These are phyloP conservation scores for Coenonympha glycerion DNA, from an alignment of 2,888 invertebrate genomes.

Conservation along the genomic window DNA sequence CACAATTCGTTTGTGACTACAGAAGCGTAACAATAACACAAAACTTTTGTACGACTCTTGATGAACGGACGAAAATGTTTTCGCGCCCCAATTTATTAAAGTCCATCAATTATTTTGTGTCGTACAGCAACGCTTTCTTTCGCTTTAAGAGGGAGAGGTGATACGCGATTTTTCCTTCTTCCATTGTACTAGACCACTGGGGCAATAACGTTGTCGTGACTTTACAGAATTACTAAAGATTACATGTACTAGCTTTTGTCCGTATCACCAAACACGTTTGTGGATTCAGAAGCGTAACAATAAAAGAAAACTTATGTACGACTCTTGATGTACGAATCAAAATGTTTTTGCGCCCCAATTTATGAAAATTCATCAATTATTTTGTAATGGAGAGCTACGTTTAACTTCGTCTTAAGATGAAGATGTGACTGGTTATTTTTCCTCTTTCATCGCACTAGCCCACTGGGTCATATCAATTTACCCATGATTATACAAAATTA, in stretches of 20 bases:
- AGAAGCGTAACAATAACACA: constrained; percentile 9
- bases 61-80: constrained; percentile 1
- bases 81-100: constrained; percentile 5
- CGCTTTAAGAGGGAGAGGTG: not conserved
- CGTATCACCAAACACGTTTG: not conserved
- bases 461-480: not conserved
- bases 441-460: not conserved
- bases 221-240: not conserved
- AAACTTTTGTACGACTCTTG: constrained; percentile 7
- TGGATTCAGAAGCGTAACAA: constrained; percentile 5
- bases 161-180: not conserved
- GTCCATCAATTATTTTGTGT: constrained; percentile 6
- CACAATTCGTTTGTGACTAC: not conserved
- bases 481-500: not conserved
- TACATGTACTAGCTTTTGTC: no score
- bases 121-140: not conserved
- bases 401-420: no score
- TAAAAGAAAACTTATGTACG: constrained; percentile 5
- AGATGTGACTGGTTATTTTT: not conserved
- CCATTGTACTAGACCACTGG: not conserved
- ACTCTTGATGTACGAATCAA: constrained; percentile 7
- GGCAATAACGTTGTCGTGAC: not conserved
- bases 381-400: not conserved
- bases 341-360: constrained; percentile 1
- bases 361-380: constrained; percentile 10